Evolutionary conservation across 2,888 invertebrate species (phyloP).

Genomic region (Papilio elwesi): DNA sequence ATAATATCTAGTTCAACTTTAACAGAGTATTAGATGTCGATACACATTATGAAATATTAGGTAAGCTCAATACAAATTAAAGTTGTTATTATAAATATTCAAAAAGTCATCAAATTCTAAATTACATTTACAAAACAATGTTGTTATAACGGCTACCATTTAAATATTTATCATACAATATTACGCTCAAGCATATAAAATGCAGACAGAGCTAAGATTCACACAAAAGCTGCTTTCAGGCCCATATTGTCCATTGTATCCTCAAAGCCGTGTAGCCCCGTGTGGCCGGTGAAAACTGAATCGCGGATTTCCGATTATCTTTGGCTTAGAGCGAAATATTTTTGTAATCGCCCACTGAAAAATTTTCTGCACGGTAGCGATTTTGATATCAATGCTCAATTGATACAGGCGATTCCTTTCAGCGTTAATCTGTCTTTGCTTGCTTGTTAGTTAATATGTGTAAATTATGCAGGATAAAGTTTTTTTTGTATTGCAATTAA

Average conservation of each 20-base stretch:
- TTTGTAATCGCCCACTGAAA: conserved; percentile 5
- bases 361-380: neutral
- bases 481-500: too few species aligned
- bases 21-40: too few species aligned
- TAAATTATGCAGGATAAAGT: too few species aligned
- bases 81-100: too few species aligned
- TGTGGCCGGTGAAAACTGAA: conserved; percentile 12
- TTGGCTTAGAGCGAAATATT: conserved; percentile 22
- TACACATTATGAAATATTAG: too few species aligned
- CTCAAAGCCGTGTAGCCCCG: conserved; percentile 11
- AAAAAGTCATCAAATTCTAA: too few species aligned
- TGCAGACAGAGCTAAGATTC: conserved; percentile 4
- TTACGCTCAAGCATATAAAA: neutral
- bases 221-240: conserved; percentile 19
- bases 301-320: conserved; percentile 31
- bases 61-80: too few species aligned
- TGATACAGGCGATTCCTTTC: neutral
- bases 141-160: too few species aligned
- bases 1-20: too few species aligned
- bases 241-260: conserved; percentile 22
- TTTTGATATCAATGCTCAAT: conserved; percentile 11
- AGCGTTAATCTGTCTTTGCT: neutral
- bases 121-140: too few species aligned
- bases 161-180: conserved; percentile 1
- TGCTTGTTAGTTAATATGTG: too few species aligned